These are phyloP conservation scores for Intellagama lesueurii DNA, from an alignment of 2,797 vertebrate species.

Conservation along the genomic window DNA sequence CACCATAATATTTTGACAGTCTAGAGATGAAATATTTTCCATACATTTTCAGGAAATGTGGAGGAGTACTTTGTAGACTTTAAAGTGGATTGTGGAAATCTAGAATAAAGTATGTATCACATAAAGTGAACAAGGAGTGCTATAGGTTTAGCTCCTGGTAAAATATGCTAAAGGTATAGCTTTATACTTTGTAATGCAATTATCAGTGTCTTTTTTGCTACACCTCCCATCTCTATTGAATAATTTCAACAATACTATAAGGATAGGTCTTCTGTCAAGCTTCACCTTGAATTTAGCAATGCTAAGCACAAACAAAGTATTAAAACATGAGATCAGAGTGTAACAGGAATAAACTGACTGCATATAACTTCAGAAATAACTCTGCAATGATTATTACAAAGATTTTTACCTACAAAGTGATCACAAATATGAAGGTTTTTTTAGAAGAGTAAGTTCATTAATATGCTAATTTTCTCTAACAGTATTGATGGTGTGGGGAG, in stretches of 20 bases:
- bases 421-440: not conserved
- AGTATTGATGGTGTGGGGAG: not conserved
- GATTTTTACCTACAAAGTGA: not conserved
- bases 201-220: constrained; percentile 38
- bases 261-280: constrained; percentile 18
- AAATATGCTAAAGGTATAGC: constrained; percentile 31
- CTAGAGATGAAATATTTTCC: constrained; percentile 59
- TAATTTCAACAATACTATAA: constrained; percentile 32
- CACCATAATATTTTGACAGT: constrained; percentile 51
- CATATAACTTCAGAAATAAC: not conserved
- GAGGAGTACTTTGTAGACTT: constrained; percentile 43
- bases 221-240: not conserved
- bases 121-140: constrained; percentile 18
- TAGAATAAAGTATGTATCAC: constrained; percentile 16
- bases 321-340: constrained; percentile 10
- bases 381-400: not conserved
- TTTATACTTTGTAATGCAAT: constrained; percentile 11
- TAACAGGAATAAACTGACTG: not conserved
- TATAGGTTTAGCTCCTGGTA: constrained; percentile 34
- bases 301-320: constrained; percentile 36
- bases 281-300: constrained; percentile 41
- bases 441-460: not conserved
- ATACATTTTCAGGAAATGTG: constrained; percentile 36
- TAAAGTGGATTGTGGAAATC: constrained; percentile 35
- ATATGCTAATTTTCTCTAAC: rapidly evolving